Percentiles rank a stretch among this genome's conserved stretches.
Evolutionary conservation across 2,113 vertebrate species (phyloP).

Genomic region (Heteronetta atricapilla): DNA sequence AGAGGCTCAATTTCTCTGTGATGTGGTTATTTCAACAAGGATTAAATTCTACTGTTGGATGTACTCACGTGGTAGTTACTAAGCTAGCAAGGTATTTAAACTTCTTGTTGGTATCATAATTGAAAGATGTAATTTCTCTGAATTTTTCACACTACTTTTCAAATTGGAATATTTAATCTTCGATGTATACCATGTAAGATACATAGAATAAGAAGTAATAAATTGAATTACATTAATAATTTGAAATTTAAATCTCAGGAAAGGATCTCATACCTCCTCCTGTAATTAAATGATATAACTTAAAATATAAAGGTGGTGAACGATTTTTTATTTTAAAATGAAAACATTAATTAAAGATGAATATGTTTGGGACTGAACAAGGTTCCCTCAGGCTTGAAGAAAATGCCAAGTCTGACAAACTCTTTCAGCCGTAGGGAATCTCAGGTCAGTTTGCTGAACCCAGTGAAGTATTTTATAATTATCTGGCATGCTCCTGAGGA

Average conservation of each 20-base stretch:
- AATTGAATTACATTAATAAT: background rate
- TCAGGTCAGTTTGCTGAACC: constrained; percentile 45
- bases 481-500: constrained; percentile 10
- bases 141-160: background rate
- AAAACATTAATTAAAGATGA: constrained; percentile 57
- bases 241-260: background rate
- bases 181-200: background rate
- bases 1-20: background rate
- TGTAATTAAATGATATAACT: constrained; percentile 17
- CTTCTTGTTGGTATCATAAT: background rate
- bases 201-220: background rate
- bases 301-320: background rate
- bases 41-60: background rate
- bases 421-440: constrained; percentile 21
- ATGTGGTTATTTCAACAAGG: background rate
- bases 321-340: constrained; percentile 12
- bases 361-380: background rate
- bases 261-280: background rate
- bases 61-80: background rate
- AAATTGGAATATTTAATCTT: background rate
- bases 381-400: constrained; percentile 25
- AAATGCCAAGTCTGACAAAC: constrained; percentile 49
- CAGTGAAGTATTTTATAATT: constrained; percentile 62
- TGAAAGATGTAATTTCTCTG: background rate
- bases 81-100: background rate